Conservation (phyloP, 1,140 invertebrate genomes). For the Scaptodrosophila lebanonensis region DNA sequence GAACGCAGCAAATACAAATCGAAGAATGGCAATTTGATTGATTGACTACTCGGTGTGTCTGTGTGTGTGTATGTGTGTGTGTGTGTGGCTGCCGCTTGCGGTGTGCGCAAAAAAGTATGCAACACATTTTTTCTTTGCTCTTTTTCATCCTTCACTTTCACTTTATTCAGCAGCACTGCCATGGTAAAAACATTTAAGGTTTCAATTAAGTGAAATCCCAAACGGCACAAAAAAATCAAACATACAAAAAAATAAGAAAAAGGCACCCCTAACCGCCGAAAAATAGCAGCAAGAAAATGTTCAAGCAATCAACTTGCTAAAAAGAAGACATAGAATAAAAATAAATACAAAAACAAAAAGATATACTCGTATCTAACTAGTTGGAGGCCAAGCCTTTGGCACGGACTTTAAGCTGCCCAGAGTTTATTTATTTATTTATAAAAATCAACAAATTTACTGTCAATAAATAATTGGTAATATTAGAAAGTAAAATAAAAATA, state of each 20-base stretch:
- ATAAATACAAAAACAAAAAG: conserved; percentile 2
- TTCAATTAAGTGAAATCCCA: conserved; percentile 71
- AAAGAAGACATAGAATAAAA: conserved; percentile 7
- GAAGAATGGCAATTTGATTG: conserved; percentile 56
- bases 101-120: conserved; percentile 9
- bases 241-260: conserved; percentile 26
- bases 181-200: conserved; percentile 69
- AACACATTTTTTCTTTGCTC: conserved; percentile 16
- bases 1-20: conserved; percentile 18
- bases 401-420: conserved; percentile 9
- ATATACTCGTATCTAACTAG: conserved; percentile 4
- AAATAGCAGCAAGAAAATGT: conserved; percentile 45
- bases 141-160: conserved; percentile 8
- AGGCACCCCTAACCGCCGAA: conserved; percentile 11
- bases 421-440: no score
- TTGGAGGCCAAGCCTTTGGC: conserved; percentile 15
- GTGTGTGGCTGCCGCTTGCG: conserved; percentile 15
- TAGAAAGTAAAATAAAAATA: no score
- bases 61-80: conserved; percentile 5
- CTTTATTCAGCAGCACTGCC: not conserved
- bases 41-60: conserved; percentile 31
- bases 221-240: conserved; percentile 45
- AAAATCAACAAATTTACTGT: no score
- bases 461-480: no score
- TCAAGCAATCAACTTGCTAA: conserved; percentile 61